phyloP scores from a whole-genome alignment of 2,888 invertebrate genomes.

The Plagodis dolabraria region DNA sequence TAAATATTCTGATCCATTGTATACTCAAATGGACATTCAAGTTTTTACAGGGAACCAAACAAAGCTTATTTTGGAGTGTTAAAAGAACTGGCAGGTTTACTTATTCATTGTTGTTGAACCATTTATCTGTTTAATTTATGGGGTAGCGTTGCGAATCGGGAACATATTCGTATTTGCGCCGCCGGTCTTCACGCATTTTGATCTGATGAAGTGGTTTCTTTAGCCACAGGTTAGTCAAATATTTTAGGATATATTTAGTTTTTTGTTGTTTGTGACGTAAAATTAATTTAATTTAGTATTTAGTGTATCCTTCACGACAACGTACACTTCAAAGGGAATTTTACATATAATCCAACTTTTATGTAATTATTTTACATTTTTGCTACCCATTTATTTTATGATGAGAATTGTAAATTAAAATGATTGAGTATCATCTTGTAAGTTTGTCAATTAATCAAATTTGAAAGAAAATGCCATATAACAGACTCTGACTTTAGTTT shows the following conservation, averaged over 20 bases:
- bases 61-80: constrained; percentile 75
- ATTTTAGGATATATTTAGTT: not conserved
- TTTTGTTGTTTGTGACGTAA: too few species aligned
- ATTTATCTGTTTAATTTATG: constrained; percentile 84
- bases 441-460: too few species aligned
- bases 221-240: constrained; percentile 24
- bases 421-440: too few species aligned
- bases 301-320: too few species aligned
- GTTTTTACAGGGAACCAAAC: constrained; percentile 72
- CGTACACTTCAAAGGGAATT: too few species aligned
- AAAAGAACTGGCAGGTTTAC: constrained; percentile 76
- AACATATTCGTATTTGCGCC: constrained; percentile 67
- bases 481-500: too few species aligned
- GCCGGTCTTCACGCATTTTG: constrained; percentile 48
- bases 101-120: constrained; percentile 78
- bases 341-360: too few species aligned
- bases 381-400: too few species aligned
- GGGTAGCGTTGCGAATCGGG: constrained; percentile 73
- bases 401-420: too few species aligned
- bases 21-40: constrained; percentile 65
- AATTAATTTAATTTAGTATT: too few species aligned
- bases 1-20: constrained; percentile 67
- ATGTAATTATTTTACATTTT: too few species aligned
- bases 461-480: too few species aligned
- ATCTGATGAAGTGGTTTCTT: constrained; percentile 23